Evolutionary conservation across 1,140 invertebrate genomes (phyloP).

Genomic region (Sipha flava): DNA sequence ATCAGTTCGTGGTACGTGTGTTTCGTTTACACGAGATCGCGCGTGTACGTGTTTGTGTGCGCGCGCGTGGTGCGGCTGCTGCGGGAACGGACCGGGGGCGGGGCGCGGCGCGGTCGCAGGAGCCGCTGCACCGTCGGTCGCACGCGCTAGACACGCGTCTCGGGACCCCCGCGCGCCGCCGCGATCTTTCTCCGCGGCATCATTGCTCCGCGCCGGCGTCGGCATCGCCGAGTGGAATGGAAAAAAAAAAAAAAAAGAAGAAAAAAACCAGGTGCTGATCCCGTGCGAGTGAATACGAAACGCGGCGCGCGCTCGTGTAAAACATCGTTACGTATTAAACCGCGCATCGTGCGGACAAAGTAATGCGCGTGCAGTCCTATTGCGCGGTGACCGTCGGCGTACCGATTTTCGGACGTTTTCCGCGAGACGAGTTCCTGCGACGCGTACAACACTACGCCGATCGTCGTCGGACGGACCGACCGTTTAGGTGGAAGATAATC

Average conservation of each 20-base stretch:
- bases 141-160: constrained; percentile 32
- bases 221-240: not conserved
- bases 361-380: too few species aligned
- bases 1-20: not conserved
- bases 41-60: too few species aligned
- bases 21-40: not conserved
- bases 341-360: not conserved
- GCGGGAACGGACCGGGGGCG: not conserved
- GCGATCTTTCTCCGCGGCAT: not conserved
- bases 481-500: too few species aligned
- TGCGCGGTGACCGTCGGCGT: too few species aligned
- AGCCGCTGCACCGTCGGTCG: not conserved
- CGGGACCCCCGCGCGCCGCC: not conserved
- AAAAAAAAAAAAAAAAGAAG: too few species aligned
- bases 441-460: too few species aligned
- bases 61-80: not conserved
- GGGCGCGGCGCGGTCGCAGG: not conserved
- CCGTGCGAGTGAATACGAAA: constrained; percentile 17
- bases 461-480: too few species aligned
- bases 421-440: too few species aligned
- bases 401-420: too few species aligned
- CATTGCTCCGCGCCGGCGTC: not conserved
- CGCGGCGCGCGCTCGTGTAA: not conserved
- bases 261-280: constrained; percentile 16
- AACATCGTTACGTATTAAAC: too few species aligned